These are phyloP conservation scores for Margarornis squamiger DNA, from an alignment of 2,797 vertebrate genomes.

Conservation along the genomic window DNA sequence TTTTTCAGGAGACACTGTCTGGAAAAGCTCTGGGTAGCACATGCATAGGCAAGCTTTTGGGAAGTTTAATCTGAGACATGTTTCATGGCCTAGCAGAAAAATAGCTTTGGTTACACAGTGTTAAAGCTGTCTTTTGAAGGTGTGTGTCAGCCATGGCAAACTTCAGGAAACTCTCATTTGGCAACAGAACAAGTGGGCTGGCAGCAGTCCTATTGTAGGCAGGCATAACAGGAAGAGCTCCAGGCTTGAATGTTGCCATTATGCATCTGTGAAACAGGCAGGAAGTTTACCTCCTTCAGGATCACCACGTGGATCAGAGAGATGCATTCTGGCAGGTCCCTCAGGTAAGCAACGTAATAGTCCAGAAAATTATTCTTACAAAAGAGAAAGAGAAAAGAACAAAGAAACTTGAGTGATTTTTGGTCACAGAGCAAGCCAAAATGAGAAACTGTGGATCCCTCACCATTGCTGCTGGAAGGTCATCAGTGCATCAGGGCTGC, in stretches of 20 bases:
- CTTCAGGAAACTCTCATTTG: background rate
- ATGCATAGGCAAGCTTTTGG: background rate
- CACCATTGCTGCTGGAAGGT: background rate
- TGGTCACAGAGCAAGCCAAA: background rate
- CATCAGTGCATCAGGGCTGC: background rate
- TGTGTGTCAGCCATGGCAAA: background rate
- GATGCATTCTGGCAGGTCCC: slow-evolving; percentile 94
- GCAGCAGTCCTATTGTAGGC: background rate
- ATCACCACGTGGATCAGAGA: slow-evolving; percentile 85
- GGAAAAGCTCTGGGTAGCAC: background rate
- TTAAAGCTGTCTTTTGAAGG: background rate
- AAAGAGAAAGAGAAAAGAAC: background rate
- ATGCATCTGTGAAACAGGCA: background rate
- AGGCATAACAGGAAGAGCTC: background rate
- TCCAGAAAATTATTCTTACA: slow-evolving; percentile 93
- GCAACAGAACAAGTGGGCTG: background rate
- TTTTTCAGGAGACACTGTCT: background rate
- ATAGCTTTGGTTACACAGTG: background rate
- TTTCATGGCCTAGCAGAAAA: background rate
- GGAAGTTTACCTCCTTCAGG: slow-evolving; percentile 77
- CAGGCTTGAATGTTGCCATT: background rate
- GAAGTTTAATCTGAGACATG: background rate
- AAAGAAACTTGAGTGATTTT: background rate
- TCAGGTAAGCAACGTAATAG: slow-evolving; percentile 92
- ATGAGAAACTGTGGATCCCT: background rate